Evolutionary conservation across 2,797 vertebrate genomes (phyloP).

Genomic region (Potorous gilbertii): DNA sequence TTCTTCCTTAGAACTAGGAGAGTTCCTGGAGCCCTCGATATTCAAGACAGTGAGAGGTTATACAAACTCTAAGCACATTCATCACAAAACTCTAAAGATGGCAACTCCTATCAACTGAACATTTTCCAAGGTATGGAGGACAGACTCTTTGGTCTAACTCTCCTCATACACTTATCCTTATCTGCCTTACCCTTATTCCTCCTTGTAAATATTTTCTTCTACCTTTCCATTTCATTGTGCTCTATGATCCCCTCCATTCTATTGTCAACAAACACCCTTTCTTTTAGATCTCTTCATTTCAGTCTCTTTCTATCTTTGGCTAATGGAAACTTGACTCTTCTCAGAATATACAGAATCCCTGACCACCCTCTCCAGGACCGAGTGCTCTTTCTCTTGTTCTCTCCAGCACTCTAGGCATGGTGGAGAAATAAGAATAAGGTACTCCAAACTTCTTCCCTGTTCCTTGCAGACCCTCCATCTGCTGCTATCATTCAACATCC

Average conservation of each 20-base stretch:
- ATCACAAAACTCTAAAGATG: background rate
- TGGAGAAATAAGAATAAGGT: background rate
- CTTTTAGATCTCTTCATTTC: background rate
- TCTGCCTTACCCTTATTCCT: background rate
- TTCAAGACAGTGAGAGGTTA: background rate
- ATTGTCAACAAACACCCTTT: background rate
- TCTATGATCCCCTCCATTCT: background rate
- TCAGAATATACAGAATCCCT: background rate
- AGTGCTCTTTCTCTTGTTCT: background rate
- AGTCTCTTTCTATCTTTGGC: background rate
- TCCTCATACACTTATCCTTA: background rate
- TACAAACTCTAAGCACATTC: background rate
- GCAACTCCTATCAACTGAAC: background rate
- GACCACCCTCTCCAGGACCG: background rate
- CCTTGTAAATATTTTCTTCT: background rate
- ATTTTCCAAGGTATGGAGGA: background rate
- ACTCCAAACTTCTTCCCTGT: background rate
- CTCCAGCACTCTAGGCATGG: background rate
- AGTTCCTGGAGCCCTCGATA: background rate
- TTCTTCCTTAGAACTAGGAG: background rate
- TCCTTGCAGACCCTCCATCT: background rate
- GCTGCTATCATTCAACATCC: background rate
- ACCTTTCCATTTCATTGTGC: background rate
- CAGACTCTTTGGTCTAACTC: background rate
- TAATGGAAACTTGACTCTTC: background rate